phyloP scores from a whole-genome alignment of 2,797 vertebrate species.

The Iguana delicatissima region DNA sequence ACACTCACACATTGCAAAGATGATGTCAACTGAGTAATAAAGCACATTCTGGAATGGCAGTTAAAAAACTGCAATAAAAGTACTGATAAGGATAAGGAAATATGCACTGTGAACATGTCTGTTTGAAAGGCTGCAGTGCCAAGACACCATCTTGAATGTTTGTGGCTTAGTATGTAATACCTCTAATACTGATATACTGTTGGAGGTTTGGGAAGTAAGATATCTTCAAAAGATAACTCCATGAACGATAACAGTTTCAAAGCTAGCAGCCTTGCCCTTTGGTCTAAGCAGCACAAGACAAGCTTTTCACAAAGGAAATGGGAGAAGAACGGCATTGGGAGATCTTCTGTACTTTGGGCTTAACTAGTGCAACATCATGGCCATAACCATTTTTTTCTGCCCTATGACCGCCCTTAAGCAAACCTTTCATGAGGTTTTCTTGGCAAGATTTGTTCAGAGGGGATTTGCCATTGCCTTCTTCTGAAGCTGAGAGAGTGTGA shows the following conservation, averaged over 20 bases:
- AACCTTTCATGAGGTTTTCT: too few relatives aligned
- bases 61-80: slow-evolving; percentile 52
- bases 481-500: too few relatives aligned
- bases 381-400: background rate
- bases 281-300: background rate
- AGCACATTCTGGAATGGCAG: slow-evolving; percentile 57
- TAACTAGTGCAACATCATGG: background rate
- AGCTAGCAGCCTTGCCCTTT: background rate
- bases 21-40: slow-evolving; percentile 40
- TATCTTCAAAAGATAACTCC: background rate
- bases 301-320: background rate
- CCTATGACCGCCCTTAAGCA: too few relatives aligned
- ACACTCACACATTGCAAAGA: slow-evolving; percentile 67
- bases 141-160: background rate
- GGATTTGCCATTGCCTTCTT: too few relatives aligned
- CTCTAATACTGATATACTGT: background rate
- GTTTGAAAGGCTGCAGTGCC: background rate
- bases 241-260: background rate
- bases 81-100: slow-evolving; percentile 8
- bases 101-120: background rate
- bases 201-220: slow-evolving; percentile 26
- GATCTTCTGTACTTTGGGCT: background rate
- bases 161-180: slow-evolving; percentile 33
- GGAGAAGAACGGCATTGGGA: background rate
- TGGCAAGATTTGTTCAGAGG: too few relatives aligned